Percentiles rank a stretch among this genome's conserved stretches.
Conservation (phyloP, 2,888 invertebrate genomes). For the Drosophila neoperkinsi region DNA sequence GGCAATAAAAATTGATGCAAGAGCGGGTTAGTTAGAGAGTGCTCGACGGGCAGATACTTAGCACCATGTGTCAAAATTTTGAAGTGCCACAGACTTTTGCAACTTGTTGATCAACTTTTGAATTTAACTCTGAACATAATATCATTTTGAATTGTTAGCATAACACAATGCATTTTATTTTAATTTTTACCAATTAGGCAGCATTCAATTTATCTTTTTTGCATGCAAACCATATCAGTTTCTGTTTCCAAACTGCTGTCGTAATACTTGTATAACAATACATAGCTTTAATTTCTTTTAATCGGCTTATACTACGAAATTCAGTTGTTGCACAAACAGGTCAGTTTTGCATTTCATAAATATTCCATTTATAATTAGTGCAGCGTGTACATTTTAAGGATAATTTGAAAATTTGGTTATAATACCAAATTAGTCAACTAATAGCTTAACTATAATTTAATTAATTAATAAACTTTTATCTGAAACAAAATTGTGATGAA, state of each 20-base stretch:
- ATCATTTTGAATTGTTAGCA: neutral
- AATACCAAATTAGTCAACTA: no score
- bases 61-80: neutral
- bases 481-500: no score
- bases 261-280: no score
- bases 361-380: neutral
- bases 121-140: neutral
- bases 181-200: neutral
- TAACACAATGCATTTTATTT: neutral
- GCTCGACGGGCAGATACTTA: constrained; percentile 8
- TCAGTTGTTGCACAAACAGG: neutral
- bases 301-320: neutral
- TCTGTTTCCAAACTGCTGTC: neutral
- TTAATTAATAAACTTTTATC: no score
- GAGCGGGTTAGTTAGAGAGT: neutral
- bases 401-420: neutral
- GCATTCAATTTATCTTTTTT: neutral
- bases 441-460: no score
- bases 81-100: neutral
- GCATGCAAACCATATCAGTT: neutral
- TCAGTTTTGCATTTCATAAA: neutral
- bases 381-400: neutral
- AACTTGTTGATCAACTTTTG: neutral
- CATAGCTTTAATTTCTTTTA: neutral
- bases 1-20: constrained; percentile 34